Evolutionary conservation across 2,113 vertebrate species (phyloP).

Genomic region (Pheucticus melanocephalus): DNA sequence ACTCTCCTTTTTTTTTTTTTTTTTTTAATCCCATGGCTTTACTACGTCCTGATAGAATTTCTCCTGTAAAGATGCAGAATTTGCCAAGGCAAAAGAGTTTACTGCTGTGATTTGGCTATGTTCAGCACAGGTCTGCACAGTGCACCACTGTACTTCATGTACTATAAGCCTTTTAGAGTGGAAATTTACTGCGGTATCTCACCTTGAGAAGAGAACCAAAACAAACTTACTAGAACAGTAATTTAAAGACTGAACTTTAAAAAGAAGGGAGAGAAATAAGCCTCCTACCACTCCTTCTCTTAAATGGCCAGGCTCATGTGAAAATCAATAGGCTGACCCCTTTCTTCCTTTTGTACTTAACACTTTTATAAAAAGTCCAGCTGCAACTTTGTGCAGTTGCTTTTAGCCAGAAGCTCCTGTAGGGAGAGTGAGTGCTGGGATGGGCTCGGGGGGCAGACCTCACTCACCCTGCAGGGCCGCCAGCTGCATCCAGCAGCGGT

Average conservation of each 20-base stretch:
- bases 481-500: background rate
- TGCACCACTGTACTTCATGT: background rate
- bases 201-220: constrained; percentile 10
- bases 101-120: background rate
- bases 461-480: background rate
- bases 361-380: background rate
- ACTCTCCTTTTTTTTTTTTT: rapidly evolving
- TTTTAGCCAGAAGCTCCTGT: background rate
- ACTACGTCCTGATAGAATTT: background rate
- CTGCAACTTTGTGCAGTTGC: background rate
- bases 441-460: background rate
- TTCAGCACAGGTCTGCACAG: background rate
- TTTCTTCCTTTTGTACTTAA: background rate
- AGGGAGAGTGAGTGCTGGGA: background rate
- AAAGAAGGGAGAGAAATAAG: constrained; percentile 9
- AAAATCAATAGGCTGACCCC: constrained; percentile 29
- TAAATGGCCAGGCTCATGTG: background rate
- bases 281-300: background rate
- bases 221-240: constrained; percentile 9
- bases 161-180: constrained; percentile 8
- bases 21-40: background rate
- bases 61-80: background rate
- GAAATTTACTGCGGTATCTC: constrained; percentile 14
- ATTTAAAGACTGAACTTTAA: constrained; percentile 35
- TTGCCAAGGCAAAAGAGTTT: background rate